Evolutionary conservation across 2,888 invertebrate species (phyloP).

Genomic region (Amphimallon solstitiale): DNA sequence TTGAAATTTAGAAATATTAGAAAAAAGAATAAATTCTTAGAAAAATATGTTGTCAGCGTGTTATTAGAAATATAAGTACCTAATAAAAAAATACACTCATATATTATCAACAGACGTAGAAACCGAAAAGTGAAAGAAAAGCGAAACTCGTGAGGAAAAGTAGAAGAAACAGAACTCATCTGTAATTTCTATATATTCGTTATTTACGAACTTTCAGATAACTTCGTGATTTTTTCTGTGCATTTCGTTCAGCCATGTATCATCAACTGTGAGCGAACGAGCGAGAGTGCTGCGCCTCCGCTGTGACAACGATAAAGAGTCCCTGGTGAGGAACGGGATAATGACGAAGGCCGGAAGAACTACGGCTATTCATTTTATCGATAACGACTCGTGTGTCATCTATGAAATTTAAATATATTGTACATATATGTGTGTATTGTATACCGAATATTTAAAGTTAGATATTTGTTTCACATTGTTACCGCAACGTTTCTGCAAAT

Average conservation of each 20-base stretch:
- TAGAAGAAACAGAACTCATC: conserved; percentile 37
- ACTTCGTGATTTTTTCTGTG: conserved; percentile 48
- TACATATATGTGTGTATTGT: conserved; percentile 17
- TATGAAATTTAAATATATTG: conserved; percentile 44
- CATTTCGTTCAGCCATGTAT: conserved; percentile 51
- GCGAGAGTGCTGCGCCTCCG: conserved; percentile 21
- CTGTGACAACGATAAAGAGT: conserved; percentile 53
- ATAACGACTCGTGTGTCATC: conserved; percentile 52
- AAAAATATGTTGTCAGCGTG: too few species aligned
- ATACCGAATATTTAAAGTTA: background rate
- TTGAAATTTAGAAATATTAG: too few species aligned
- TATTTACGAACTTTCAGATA: conserved; percentile 52
- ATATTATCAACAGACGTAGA: background rate
- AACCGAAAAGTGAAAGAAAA: background rate
- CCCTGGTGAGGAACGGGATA: conserved; percentile 49
- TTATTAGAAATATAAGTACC: too few species aligned
- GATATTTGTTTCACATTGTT: conserved; percentile 1
- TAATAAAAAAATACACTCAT: background rate
- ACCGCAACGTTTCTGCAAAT: background rate
- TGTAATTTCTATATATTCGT: conserved; percentile 51
- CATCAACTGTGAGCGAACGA: conserved; percentile 38
- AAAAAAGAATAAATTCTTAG: too few species aligned
- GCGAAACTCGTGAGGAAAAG: conserved; percentile 42
- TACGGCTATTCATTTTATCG: conserved; percentile 57
- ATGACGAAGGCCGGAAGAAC: conserved; percentile 53